Evolutionary conservation across 2,888 invertebrate species (phyloP), one percentile per base, ranked within the genome.

Genomic region (Cyclophora punctaria): DNA sequence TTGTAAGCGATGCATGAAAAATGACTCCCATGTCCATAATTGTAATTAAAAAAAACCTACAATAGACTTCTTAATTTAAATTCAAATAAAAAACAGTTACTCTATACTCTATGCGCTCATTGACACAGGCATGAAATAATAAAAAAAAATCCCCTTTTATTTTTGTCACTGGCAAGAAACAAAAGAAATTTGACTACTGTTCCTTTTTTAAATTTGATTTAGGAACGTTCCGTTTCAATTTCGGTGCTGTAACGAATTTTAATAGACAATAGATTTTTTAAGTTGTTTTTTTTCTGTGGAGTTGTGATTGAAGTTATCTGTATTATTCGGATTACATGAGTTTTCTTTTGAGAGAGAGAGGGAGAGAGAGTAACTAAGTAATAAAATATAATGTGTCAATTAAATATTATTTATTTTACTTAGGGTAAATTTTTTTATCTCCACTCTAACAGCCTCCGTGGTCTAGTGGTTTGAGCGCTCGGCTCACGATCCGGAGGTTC

Each of bases 1-100:
- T 81, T 80, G 67, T 73, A 76, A 78, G 79, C 83, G 87, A 88
- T 85, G 87, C 87, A 85, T 88, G 87, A 87, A 85, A 87, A 88
- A 88, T 88, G 84, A 87, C 83, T 84, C 83, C 20, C 71, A 53
- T 53, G 44, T 58, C 66, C 62, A 58, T 59, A 63, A n/a, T 68
- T 73, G 72, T 80, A 83, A 86, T 85, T 85, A 80, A 83, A 87
- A 85, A 83, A 83, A 86, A 80, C 65, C 49, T 70, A 86, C 84
- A 87, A 86, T 75, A 69, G 80, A 69, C 62, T 73, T 75, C 70
- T 75, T 75, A 78, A 82, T 81, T 80, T 73, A 78, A 78, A 80
- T 83, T 81, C 78, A 73, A 81, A 81, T 67, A 75, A 69, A 59
- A 66, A 75, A 78, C 76, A 82, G 83, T 65, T 60, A 60, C 60